Base-by-base conservation (phyloP, 1,140 invertebrate genomes). In the Latrodectus geometricus region DNA sequence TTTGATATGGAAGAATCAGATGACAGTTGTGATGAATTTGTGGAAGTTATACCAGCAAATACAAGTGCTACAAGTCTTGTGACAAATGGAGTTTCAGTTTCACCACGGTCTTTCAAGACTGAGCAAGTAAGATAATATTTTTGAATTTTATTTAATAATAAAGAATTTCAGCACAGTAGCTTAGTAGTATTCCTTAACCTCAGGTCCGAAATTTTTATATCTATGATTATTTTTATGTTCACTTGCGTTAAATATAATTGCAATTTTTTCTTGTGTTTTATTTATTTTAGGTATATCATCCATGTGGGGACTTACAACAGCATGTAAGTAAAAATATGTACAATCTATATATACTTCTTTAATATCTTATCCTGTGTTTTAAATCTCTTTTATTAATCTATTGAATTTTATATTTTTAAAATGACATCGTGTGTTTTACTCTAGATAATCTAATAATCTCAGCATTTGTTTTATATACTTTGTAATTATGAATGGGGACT, bases 1-100 rank as follows among this genome's bases (percentile, higher is more conserved):
- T 9, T 23, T 76, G 69, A 69, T 21, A 86, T 86, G 83, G 83
- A 35, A 35, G 35, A 86, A 48, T 86, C 83, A 9, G 83, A 86
- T 23, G 83, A 86, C 3, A 86, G 83, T 68, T 77, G 74, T 35
- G 83, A 86, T 86, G 75, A 65, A n/a, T 78, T 77, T 76, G 68
- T 78, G 48, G 74, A 77, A 72, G 17, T 61, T 54, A 35, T 86
- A n/a, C 74, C 83, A 66, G 49, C 82, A n/a, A 68, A 84, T 65
- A 56, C 48, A 54, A 86, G 52, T 49, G 66, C 83, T 70, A 52
- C 35, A 52, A 78, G 70, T 21, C 21, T 86, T 23, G 17, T 86
- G 20, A 70, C 83, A n/a, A 86, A 86, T 86, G 83, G 83, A 15
- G n/a, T 61, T 14, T 86, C 83, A 4, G 50, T 86, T 1, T 86